These are phyloP conservation scores for Falco rusticolus DNA, from an alignment of 2,797 vertebrate genomes.

Conservation along the genomic window DNA sequence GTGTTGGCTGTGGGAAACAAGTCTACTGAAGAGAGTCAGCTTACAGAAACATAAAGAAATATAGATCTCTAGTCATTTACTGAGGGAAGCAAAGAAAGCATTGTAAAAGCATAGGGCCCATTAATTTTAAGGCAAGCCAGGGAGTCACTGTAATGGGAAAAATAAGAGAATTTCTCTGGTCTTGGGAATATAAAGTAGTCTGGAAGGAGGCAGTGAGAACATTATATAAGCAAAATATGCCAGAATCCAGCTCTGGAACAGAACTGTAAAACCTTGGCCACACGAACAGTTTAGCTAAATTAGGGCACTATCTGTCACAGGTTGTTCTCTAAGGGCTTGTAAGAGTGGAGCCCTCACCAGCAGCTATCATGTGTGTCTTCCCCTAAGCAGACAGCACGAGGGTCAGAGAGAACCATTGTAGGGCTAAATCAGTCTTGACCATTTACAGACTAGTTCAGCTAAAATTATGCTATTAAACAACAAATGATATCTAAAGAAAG, in stretches of 20 bases:
- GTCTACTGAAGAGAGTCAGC: background rate
- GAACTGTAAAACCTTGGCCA: background rate
- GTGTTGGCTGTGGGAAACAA: background rate
- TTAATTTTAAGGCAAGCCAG: background rate
- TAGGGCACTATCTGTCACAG: background rate
- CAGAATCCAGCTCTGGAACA: background rate
- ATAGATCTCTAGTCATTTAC: background rate
- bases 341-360: background rate
- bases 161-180: background rate
- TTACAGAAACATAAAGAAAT: background rate
- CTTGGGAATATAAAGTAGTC: background rate
- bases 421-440: background rate
- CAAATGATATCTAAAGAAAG: background rate
- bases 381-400: background rate
- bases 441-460: background rate
- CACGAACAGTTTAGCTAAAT: background rate
- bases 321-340: background rate
- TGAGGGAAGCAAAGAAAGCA: background rate
- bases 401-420: background rate
- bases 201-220: background rate
- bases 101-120: background rate
- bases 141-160: background rate
- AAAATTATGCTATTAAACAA: background rate
- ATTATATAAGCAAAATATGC: background rate
- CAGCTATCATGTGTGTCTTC: accelerated